Evolutionary conservation across 2,888 invertebrate genomes (phyloP).

Genomic region (Catotricha subobsoleta): DNA sequence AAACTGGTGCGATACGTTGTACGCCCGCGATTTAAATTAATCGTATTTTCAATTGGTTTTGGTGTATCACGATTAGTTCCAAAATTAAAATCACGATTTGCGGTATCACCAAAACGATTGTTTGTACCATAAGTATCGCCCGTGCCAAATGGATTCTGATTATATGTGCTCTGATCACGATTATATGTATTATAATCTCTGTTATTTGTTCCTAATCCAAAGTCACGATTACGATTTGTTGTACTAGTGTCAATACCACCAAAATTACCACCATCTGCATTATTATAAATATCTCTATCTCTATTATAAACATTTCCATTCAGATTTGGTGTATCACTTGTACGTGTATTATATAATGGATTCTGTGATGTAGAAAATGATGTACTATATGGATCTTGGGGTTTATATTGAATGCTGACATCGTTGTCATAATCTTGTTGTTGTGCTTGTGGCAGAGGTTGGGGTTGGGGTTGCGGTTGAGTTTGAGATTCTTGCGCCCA

Average conservation of each 20-base stretch:
- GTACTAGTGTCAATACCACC: neutral
- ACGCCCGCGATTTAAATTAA: neutral
- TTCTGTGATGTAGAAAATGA: neutral
- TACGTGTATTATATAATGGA: too few species aligned
- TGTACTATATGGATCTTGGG: slow-evolving; percentile 7
- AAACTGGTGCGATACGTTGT: neutral
- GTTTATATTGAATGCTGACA: slow-evolving; percentile 2
- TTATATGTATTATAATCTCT: neutral
- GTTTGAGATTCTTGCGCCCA: too few species aligned
- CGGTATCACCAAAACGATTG: neutral
- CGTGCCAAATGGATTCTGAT: neutral
- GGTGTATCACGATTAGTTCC: neutral
- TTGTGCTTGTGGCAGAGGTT: too few species aligned
- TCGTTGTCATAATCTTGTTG: slow-evolving; percentile 7
- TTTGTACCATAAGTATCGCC: neutral
- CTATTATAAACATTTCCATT: too few species aligned
- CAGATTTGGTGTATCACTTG: neutral
- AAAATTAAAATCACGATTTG: slow-evolving; percentile 1
- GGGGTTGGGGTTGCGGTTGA: too few species aligned
- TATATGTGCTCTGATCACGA: neutral
- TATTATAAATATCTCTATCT: neutral
- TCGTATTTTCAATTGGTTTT: neutral
- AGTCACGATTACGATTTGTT: neutral
- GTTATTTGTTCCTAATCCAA: neutral
- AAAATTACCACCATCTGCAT: too few species aligned